Percentiles rank a stretch among this genome's conserved stretches.
Evolutionary conservation across 2,797 vertebrate species (phyloP).

Genomic region (Enteromius unitaeniatus): DNA sequence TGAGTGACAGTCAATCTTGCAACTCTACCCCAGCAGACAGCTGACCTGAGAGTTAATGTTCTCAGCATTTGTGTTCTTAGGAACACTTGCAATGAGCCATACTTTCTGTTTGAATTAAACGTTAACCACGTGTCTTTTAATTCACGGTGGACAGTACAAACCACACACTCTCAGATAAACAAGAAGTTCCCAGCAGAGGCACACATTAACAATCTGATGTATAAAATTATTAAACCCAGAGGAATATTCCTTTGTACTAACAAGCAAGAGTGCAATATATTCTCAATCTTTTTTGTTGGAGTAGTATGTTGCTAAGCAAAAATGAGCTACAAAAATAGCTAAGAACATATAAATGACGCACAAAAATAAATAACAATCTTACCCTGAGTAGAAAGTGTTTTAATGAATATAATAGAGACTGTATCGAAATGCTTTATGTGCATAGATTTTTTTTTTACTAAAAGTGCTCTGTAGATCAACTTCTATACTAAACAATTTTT

Average conservation of each 20-base stretch:
- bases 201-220: not conserved
- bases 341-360: not conserved
- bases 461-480: not conserved
- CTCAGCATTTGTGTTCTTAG: not conserved
- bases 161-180: not conserved
- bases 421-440: not conserved
- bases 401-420: not conserved
- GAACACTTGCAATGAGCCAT: not conserved
- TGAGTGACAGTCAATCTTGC: conserved; percentile 51
- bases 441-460: not conserved
- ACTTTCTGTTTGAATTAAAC: conserved; percentile 1
- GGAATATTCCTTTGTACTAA: not conserved
- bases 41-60: conserved; percentile 18
- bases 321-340: not conserved
- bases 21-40: conserved; percentile 50
- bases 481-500: not conserved
- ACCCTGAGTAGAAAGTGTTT: not conserved
- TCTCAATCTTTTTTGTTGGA: not conserved
- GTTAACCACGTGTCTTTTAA: not conserved
- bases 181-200: conserved; percentile 6
- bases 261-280: conserved; percentile 9
- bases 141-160: not conserved
- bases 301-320: not conserved
- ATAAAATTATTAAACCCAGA: not conserved
- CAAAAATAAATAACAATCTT: not conserved